Evolutionary conservation across 2,797 vertebrate species (phyloP).

Genomic region (Acanthis flammea): DNA sequence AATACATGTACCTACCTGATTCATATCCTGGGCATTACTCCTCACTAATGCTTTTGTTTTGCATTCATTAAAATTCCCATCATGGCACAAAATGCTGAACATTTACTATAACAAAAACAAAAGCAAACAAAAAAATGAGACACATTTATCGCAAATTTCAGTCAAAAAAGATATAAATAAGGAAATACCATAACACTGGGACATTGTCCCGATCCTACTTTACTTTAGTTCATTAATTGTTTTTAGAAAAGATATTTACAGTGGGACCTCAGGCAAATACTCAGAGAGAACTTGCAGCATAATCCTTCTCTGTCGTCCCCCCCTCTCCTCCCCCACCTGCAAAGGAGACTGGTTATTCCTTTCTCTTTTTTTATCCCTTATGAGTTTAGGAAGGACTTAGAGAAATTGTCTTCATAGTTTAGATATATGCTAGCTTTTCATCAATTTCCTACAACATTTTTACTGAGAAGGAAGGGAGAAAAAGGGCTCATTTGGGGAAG

Average conservation of each 20-base stretch:
- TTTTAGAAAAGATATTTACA: slow-evolving; percentile 47
- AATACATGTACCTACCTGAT: slow-evolving; percentile 75
- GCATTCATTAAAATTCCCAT: slow-evolving; percentile 78
- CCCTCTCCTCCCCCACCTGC: neutral
- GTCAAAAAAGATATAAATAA: slow-evolving; percentile 59
- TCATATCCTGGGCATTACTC: slow-evolving; percentile 61
- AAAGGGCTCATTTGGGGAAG: neutral
- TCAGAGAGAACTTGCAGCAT: neutral
- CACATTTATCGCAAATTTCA: slow-evolving; percentile 54
- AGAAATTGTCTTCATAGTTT: neutral
- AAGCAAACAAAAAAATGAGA: slow-evolving; percentile 68
- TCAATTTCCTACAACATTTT: rapidly evolving
- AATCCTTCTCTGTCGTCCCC: neutral
- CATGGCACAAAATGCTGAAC: slow-evolving; percentile 77
- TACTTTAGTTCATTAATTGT: slow-evolving; percentile 9
- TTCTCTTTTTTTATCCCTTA: neutral
- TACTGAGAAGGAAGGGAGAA: neutral
- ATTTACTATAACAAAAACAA: slow-evolving; percentile 73
- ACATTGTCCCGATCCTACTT: slow-evolving; percentile 3
- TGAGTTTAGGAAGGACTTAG: neutral
- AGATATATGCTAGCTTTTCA: neutral
- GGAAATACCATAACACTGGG: slow-evolving; percentile 36
- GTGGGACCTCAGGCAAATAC: neutral
- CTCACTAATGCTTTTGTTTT: slow-evolving; percentile 71
- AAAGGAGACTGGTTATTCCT: neutral